phyloP scores from a whole-genome alignment of 2,113 vertebrate species.

The Ciconia stormi region DNA sequence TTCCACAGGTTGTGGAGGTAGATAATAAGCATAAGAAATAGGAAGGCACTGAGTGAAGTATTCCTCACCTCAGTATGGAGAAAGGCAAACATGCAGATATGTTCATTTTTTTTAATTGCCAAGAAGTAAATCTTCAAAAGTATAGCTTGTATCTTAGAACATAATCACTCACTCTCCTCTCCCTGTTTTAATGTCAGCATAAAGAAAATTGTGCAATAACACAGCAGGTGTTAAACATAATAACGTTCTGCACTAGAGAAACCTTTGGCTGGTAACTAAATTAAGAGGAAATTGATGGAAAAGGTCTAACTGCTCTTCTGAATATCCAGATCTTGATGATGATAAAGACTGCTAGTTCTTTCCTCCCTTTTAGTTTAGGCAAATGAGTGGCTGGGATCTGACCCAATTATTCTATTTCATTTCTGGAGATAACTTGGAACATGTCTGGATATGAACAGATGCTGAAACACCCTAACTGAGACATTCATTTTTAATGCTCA shows the following conservation, averaged over 20 bases:
- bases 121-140: constrained; percentile 17
- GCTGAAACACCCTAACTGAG: not conserved
- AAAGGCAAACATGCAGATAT: not conserved
- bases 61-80: not conserved
- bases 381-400: constrained; percentile 18
- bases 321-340: not conserved
- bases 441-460: not conserved
- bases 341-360: not conserved
- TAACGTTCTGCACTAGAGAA: constrained; percentile 3
- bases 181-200: constrained; percentile 24
- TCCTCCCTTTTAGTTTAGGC: constrained; percentile 3
- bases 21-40: not conserved
- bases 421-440: constrained; percentile 32
- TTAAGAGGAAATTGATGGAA: constrained; percentile 23
- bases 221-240: constrained; percentile 47
- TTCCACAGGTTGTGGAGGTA: not conserved
- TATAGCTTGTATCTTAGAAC: not conserved
- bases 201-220: constrained; percentile 44
- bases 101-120: not conserved
- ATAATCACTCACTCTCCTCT: constrained; percentile 12
- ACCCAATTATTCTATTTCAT: constrained; percentile 38
- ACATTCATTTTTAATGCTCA: constrained; percentile 5
- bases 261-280: constrained; percentile 28
- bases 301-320: not conserved
- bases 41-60: not conserved